These are phyloP conservation scores for Laothoe populi DNA, from an alignment of 2,888 invertebrate species.

Conservation along the genomic window DNA sequence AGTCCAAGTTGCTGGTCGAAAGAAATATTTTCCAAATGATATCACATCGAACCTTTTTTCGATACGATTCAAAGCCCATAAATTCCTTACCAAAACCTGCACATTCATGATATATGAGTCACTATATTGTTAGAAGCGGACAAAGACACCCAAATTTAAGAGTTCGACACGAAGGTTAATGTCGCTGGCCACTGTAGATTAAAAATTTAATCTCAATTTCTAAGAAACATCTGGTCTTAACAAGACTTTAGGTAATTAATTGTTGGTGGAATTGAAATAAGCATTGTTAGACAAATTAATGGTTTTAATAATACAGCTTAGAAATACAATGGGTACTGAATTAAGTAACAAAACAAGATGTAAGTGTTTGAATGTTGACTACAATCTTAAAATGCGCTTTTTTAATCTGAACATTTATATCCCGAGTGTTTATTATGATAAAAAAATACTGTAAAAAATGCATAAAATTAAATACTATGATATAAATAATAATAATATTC, in stretches of 20 bases:
- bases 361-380: too few relatives aligned
- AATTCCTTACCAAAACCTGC: slow-evolving; percentile 6
- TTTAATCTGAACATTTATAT: too few relatives aligned
- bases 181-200: background rate
- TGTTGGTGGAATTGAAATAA: slow-evolving; percentile 48
- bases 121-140: slow-evolving; percentile 11
- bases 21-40: background rate
- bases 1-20: background rate
- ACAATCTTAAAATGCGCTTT: too few relatives aligned
- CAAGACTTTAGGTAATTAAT: slow-evolving; percentile 47
- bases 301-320: slow-evolving; percentile 51
- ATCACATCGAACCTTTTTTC: background rate
- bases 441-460: too few relatives aligned
- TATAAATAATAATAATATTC: too few relatives aligned
- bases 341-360: background rate
- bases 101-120: slow-evolving; percentile 16
- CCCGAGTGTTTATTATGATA: too few relatives aligned
- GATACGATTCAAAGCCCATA: background rate
- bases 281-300: slow-evolving; percentile 60
- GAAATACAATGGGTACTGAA: slow-evolving; percentile 46
- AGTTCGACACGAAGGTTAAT: background rate
- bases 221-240: slow-evolving; percentile 8
- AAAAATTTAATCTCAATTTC: slow-evolving; percentile 9
- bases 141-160: slow-evolving; percentile 19
- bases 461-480: too few relatives aligned